Percentiles rank a stretch among this genome's conserved stretches.
Conservation (phyloP, 2,888 invertebrate species). For the Spilosoma lubricipeda region DNA sequence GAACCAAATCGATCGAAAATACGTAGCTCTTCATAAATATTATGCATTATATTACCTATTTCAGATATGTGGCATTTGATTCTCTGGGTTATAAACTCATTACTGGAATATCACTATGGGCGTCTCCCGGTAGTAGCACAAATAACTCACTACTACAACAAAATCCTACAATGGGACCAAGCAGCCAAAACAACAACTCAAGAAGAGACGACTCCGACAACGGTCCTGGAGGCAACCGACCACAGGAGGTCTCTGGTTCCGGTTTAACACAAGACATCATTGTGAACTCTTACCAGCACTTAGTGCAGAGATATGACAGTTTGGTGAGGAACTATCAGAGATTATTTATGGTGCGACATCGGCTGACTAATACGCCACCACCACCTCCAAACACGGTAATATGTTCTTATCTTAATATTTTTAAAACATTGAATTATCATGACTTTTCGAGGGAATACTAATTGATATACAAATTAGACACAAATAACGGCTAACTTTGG, state of each 20-base stretch:
- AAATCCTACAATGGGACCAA: slow-evolving; percentile 57
- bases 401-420: slow-evolving; percentile 26
- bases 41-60: slow-evolving; percentile 54
- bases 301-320: slow-evolving; percentile 83
- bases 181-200: slow-evolving; percentile 60
- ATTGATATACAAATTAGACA: background rate
- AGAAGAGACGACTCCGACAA: slow-evolving; percentile 65
- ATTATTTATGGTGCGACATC: slow-evolving; percentile 80
- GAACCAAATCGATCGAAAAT: background rate
- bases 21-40: slow-evolving; percentile 23
- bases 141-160: slow-evolving; percentile 62
- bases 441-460: background rate
- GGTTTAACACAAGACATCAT: slow-evolving; percentile 76
- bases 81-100: slow-evolving; percentile 92
- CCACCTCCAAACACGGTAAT: slow-evolving; percentile 77
- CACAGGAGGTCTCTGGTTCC: slow-evolving; percentile 63
- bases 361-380: slow-evolving; percentile 74
- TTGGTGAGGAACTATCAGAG: slow-evolving; percentile 83
- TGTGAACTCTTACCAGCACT: slow-evolving; percentile 81
- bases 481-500: no score
- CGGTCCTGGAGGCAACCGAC: slow-evolving; percentile 54
- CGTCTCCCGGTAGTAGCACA: slow-evolving; percentile 55
- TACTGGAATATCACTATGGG: slow-evolving; percentile 91
- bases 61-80: slow-evolving; percentile 94
- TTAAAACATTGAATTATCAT: background rate